Conservation (phyloP, 2,113 vertebrate species). For the Amia ocellicauda region DNA sequence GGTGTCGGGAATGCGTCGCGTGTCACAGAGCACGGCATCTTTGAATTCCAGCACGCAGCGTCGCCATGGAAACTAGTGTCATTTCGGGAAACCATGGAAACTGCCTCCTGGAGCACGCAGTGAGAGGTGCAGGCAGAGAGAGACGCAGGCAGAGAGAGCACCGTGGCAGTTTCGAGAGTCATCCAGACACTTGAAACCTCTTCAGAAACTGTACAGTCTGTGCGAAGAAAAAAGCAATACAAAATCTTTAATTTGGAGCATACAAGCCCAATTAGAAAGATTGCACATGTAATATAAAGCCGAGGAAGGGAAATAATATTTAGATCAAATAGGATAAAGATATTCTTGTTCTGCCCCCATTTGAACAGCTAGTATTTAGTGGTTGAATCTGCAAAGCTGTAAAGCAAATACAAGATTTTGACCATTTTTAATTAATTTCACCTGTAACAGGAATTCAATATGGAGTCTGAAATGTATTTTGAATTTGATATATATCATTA, state of each 20-base stretch:
- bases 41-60: too few species aligned
- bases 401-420: too few species aligned
- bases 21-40: too few species aligned
- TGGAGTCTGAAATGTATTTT: too few species aligned
- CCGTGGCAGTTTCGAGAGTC: conserved; percentile 25
- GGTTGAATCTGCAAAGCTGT: background rate
- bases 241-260: conserved; percentile 6
- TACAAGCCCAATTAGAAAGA: background rate
- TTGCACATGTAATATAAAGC: background rate
- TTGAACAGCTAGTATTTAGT: too few species aligned
- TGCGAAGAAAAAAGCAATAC: background rate
- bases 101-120: conserved; percentile 29
- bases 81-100: conserved; percentile 56
- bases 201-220: background rate
- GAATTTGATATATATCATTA: too few species aligned
- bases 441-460: too few species aligned
- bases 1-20: too few species aligned
- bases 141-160: conserved; percentile 7
- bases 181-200: conserved; percentile 46
- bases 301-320: background rate
- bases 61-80: conserved; percentile 50
- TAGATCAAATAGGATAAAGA: background rate
- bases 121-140: conserved; percentile 2
- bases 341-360: background rate
- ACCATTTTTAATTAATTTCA: too few species aligned